A percentile compares a stretch with the other conserved stretches of the same genome.
Conservation (phyloP, 2,888 invertebrate species). For the Endomychus coccineus region DNA sequence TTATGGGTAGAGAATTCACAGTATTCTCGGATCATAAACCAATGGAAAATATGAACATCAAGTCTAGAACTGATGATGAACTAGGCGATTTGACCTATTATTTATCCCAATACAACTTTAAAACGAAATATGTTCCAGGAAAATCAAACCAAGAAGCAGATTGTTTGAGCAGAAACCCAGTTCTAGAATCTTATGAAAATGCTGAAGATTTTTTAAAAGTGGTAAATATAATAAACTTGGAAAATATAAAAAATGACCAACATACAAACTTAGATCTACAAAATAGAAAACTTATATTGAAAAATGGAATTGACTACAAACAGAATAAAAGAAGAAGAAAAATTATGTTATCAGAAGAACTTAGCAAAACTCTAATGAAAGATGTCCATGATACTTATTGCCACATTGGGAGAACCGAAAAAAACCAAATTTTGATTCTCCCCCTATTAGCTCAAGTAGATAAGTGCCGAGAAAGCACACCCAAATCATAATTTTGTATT, state of each 20-base stretch:
- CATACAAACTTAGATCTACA: conserved; percentile 10
- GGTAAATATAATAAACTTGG: conserved; percentile 10
- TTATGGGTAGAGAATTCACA: conserved; percentile 22
- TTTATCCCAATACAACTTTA: conserved; percentile 15
- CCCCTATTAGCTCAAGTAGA: too few species aligned
- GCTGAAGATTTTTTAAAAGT: conserved; percentile 10
- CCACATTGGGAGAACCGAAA: conserved; percentile 10
- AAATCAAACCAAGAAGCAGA: conserved; percentile 20
- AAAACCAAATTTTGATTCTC: too few species aligned
- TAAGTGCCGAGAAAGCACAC: too few species aligned
- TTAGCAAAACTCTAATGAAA: conserved; percentile 14
- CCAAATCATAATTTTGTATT: too few species aligned
- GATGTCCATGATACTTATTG: conserved; percentile 13
- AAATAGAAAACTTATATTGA: conserved; percentile 8
- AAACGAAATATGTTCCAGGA: conserved; percentile 18
- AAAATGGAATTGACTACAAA: conserved; percentile 15
- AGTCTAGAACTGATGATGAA: conserved; percentile 12
- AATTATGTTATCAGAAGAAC: conserved; percentile 15
- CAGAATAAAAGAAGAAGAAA: conserved; percentile 11
- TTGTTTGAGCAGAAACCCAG: conserved; percentile 20
- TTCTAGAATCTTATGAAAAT: conserved; percentile 18
- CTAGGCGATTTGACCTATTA: too few species aligned
- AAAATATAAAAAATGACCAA: conserved; percentile 17
- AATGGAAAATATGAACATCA: conserved; percentile 8
- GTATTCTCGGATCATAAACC: conserved; percentile 28